phyloP scores from a whole-genome alignment of 2,888 invertebrate genomes.

The Eudasyphora cyanicolor region DNA sequence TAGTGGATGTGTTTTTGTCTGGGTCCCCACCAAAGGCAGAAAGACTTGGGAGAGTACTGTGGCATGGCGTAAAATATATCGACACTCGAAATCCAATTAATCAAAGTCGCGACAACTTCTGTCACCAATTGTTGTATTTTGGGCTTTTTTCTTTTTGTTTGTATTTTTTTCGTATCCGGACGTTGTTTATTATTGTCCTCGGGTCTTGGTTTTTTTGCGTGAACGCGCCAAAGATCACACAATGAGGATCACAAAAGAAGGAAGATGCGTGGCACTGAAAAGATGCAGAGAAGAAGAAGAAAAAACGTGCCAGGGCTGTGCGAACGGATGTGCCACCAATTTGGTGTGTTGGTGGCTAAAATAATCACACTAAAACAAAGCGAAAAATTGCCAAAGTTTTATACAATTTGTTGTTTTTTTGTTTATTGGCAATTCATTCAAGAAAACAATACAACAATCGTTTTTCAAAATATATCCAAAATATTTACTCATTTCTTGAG shows the following conservation, averaged over 20 bases:
- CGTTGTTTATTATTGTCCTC: background rate
- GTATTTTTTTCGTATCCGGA: background rate
- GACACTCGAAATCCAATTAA: constrained; percentile 73
- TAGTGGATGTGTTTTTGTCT: background rate
- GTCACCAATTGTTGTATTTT: constrained; percentile 66
- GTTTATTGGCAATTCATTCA: background rate
- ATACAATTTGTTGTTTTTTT: constrained; percentile 9
- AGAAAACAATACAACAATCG: constrained; percentile 57
- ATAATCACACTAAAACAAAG: background rate
- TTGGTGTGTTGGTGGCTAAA: background rate
- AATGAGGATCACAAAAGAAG: constrained; percentile 51
- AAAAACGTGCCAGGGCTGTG: constrained; percentile 47
- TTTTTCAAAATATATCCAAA: background rate
- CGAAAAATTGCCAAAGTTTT: background rate
- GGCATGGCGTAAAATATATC: constrained; percentile 66
- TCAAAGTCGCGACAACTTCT: constrained; percentile 73
- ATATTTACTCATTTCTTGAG: background rate
- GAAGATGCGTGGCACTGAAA: constrained; percentile 9
- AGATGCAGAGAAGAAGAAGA: constrained; percentile 1
- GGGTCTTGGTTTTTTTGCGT: constrained; percentile 37
- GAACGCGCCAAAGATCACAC: constrained; percentile 58
- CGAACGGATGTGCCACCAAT: constrained; percentile 48
- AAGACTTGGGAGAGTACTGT: background rate
- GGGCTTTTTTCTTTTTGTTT: constrained; percentile 31
- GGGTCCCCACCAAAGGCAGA: background rate